These are phyloP conservation scores for Escarpia spicata DNA, from an alignment of 2,888 invertebrate species.

Conservation along the genomic window DNA sequence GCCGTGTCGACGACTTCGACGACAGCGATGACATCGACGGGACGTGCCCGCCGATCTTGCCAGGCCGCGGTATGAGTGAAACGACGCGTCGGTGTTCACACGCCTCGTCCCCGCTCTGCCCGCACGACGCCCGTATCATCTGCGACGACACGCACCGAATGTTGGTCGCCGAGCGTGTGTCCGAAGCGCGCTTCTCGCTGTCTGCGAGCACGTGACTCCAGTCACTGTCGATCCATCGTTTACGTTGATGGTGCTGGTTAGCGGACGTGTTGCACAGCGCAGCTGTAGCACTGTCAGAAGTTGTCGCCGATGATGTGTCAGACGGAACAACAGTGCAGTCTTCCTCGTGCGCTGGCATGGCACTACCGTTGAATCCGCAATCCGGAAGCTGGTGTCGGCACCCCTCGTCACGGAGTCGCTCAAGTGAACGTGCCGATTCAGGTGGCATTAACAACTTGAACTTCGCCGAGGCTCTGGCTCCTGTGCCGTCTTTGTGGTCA, in stretches of 20 bases:
- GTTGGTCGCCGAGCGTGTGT: background rate
- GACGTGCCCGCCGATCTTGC: background rate
- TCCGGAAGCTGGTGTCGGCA: background rate
- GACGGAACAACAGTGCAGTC: background rate
- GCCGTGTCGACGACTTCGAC: background rate
- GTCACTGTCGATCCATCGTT: constrained; percentile 4
- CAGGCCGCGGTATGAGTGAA: background rate
- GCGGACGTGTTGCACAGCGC: background rate
- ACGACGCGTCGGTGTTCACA: background rate
- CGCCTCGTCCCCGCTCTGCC: background rate
- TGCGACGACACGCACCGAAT: background rate
- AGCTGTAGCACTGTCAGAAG: background rate
- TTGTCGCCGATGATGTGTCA: background rate
- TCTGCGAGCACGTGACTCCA: background rate
- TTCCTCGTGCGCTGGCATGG: background rate
- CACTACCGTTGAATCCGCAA: background rate
- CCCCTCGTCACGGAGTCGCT: background rate
- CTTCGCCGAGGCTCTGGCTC: background rate
- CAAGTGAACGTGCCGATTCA: background rate
- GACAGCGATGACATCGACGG: background rate
- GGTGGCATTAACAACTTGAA: background rate
- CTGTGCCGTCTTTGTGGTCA: background rate
- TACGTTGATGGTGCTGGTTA: background rate
- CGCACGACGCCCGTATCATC: background rate
- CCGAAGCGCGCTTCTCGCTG: background rate